Conservation (phyloP, 2,888 invertebrate genomes). For the Eugnorisma glareosa region DNA sequence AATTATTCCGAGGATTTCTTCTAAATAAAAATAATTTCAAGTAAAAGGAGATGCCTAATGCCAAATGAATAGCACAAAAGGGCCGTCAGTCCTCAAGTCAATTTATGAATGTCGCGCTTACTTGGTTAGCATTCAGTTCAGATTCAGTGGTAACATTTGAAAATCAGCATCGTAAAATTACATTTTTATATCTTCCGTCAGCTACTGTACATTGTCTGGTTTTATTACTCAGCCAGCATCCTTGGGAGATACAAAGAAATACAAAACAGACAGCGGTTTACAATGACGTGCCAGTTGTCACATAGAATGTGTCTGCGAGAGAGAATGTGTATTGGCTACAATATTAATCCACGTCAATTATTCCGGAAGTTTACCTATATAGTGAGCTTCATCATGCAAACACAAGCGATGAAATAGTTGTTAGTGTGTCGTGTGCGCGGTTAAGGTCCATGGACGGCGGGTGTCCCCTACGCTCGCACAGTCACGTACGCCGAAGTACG, state of each 20-base stretch:
- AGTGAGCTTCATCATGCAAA: conserved; percentile 47
- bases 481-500: conserved; percentile 82
- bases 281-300: conserved; percentile 27
- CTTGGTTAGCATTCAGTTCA: conserved; percentile 31
- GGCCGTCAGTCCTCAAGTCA: not conserved
- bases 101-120: conserved; percentile 36
- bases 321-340: conserved; percentile 40
- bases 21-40: conserved; percentile 26
- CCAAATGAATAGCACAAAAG: conserved; percentile 24
- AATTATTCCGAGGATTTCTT: conserved; percentile 19
- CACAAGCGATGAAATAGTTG: conserved; percentile 66
- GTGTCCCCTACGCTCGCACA: conserved; percentile 70
- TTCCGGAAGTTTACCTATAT: conserved; percentile 49
- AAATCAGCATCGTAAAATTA: conserved; percentile 26
- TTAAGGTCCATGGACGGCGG: conserved; percentile 75
- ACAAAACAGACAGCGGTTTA: conserved; percentile 34
- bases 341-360: conserved; percentile 42
- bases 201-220: conserved; percentile 7
- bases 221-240: conserved; percentile 43
- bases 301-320: conserved; percentile 17
- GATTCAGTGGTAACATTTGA: conserved; percentile 23
- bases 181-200: conserved; percentile 28
- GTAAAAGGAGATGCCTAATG: conserved; percentile 25
- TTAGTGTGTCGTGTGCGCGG: conserved; percentile 57
- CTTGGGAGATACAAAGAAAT: conserved; percentile 45